A percentile compares a stretch with the other conserved stretches of the same genome.
Conservation (phyloP, 1,140 invertebrate species). For the Orussus abietinus region DNA sequence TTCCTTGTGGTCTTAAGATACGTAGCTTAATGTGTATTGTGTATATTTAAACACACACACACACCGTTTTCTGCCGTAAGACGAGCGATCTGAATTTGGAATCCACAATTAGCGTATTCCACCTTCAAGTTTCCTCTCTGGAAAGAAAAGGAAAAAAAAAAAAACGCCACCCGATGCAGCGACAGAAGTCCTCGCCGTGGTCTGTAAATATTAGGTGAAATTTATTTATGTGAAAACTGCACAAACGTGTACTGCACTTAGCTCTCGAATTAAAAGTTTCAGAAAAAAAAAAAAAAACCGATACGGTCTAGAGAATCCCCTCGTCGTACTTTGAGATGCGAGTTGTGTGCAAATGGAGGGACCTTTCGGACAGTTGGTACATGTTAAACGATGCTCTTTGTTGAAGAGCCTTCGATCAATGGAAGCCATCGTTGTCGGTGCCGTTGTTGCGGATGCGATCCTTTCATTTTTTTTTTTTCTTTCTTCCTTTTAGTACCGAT, state of each 20-base stretch:
- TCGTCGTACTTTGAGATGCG: slow-evolving; percentile 17
- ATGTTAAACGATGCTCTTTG: slow-evolving; percentile 3
- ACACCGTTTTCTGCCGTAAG: slow-evolving; percentile 5
- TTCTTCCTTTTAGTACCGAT: too few species aligned
- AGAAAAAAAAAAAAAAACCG: slow-evolving; percentile 2
- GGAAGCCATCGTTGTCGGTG: not conserved
- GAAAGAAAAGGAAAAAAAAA: not conserved
- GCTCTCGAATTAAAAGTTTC: not conserved
- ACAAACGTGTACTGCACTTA: slow-evolving; percentile 3
- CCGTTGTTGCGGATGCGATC: not conserved
- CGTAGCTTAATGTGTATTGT: too few species aligned
- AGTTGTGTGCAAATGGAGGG: not conserved
- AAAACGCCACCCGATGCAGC: slow-evolving; percentile 7
- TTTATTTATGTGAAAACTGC: slow-evolving; percentile 29
- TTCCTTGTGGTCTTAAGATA: not conserved
- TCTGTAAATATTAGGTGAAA: slow-evolving; percentile 32
- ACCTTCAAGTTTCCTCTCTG: not conserved
- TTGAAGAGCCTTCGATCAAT: not conserved
- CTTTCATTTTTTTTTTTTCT: slow-evolving; percentile 2
- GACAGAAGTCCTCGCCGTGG: slow-evolving; percentile 18
- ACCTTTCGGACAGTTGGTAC: not conserved
- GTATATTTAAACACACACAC: slow-evolving; percentile 1
- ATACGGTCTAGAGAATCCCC: slow-evolving; percentile 17
- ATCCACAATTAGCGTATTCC: slow-evolving; percentile 15
- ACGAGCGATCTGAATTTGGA: slow-evolving; percentile 15